Base-by-base conservation (phyloP, 2,888 invertebrate genomes). In the Drosophila peninsularis region DNA sequence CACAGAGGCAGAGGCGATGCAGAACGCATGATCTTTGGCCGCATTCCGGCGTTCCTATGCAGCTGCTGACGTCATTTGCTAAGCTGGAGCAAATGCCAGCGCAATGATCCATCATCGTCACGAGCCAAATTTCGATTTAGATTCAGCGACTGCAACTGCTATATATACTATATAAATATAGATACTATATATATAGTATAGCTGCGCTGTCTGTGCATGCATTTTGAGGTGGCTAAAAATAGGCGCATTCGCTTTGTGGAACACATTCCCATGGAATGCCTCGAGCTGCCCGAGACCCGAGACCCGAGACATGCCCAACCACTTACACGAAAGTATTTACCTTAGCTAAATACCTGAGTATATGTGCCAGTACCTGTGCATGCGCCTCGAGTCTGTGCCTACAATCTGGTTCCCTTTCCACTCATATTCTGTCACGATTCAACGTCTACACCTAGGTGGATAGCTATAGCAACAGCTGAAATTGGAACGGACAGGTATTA, bases 371-470 rank as follows among this genome's bases (percentile, higher is more conserved):
- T 42, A 34, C 30, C 45, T 54, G 39, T 32, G 54, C 54, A 32
- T 34, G 34, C 17, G 42, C 44, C 44, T 41, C 42, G n/a, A 42
- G 9, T 14, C 30, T 32, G 11, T 60, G 55, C 47, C 37, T 63
- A 56, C 67, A 75, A 75, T 78, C 81, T 80, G 67, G 70, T 78
- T 80, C 72, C 75, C 79, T 78, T 83, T 83, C 67, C 57, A 82
- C 70, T 70, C 69, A 82, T 81, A 79, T 80, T 80, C 82, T 54
- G 80, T 80, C 80, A 80, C 80, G 80, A 78, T 82, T 45, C 36
- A 39, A 41, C 24, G 57, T 61, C 37, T 64, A 37, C 50, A 60
- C 17, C 41, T 21, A 11, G 21, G 6, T 11, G 32, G 36, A 52
- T 10, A 36, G 57, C 5, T 45, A 55, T 37, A 39, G 56, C 55